These are phyloP conservation scores for Troides helena DNA, from an alignment of 2,888 invertebrate species.

Conservation along the genomic window DNA sequence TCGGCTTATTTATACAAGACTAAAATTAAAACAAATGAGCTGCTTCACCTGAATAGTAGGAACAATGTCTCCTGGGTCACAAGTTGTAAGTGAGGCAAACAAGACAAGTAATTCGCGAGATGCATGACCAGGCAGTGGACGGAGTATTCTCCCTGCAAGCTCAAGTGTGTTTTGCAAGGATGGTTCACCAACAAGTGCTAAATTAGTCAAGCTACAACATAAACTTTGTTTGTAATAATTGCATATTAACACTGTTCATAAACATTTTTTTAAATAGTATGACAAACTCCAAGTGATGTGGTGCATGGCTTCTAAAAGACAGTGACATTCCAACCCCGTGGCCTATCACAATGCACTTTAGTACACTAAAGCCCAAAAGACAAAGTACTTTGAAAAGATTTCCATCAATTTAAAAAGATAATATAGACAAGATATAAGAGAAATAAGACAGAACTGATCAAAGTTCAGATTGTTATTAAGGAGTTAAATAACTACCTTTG, in stretches of 20 bases:
- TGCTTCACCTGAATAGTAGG: slow-evolving; percentile 81
- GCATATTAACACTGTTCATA: not conserved
- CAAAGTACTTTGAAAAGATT: too few species aligned
- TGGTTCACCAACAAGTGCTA: slow-evolving; percentile 92
- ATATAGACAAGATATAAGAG: too few species aligned
- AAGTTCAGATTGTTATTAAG: not conserved
- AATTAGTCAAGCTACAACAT: slow-evolving; percentile 77
- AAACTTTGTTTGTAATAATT: not conserved
- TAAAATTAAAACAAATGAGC: not conserved
- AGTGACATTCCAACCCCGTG: too few species aligned
- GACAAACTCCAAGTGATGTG: too few species aligned
- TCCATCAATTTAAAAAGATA: too few species aligned
- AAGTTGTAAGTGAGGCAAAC: slow-evolving; percentile 96
- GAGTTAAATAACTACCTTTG: slow-evolving; percentile 60
- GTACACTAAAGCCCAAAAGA: too few species aligned
- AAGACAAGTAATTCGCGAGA: slow-evolving; percentile 96
- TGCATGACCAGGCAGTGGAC: slow-evolving; percentile 95
- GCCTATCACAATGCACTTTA: too few species aligned
- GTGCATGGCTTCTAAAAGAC: too few species aligned
- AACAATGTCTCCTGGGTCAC: slow-evolving; percentile 96
- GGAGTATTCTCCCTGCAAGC: slow-evolving; percentile 90
- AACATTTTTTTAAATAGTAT: too few species aligned
- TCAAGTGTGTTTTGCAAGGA: slow-evolving; percentile 97
- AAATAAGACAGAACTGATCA: not conserved
- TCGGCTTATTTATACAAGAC: not conserved